Percentiles rank a stretch among this genome's conserved stretches.
phyloP scores from a whole-genome alignment of 2,113 vertebrate genomes.

The Oreotragus oreotragus region DNA sequence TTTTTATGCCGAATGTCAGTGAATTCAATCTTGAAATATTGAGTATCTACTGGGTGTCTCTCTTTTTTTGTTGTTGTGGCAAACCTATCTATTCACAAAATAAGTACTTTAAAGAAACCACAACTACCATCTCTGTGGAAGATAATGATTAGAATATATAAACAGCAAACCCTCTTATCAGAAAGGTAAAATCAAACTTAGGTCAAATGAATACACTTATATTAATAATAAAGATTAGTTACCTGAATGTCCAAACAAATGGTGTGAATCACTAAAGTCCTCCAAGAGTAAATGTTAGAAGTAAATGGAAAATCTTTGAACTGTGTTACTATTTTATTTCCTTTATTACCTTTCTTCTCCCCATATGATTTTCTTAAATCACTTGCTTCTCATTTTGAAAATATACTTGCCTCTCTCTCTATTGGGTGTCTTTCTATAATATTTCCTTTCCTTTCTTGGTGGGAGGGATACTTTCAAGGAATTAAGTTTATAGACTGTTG shows the following conservation, averaged over 20 bases:
- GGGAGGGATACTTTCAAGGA: background rate
- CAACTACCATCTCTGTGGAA: background rate
- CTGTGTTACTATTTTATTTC: background rate
- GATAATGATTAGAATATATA: background rate
- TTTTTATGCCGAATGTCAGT: background rate
- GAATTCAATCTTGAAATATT: background rate
- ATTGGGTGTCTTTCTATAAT: background rate
- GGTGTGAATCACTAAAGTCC: background rate
- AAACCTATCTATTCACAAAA: background rate
- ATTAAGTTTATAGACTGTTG: background rate
- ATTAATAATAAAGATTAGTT: background rate
- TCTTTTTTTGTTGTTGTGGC: background rate
- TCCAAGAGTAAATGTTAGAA: background rate
- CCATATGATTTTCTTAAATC: background rate
- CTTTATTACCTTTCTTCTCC: background rate
- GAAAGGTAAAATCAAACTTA: background rate
- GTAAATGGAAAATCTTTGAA: background rate
- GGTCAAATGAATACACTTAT: background rate
- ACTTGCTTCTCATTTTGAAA: background rate
- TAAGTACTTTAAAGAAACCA: background rate
- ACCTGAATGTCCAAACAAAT: background rate
- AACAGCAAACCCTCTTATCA: background rate
- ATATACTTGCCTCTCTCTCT: background rate
- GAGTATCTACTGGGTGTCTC: background rate
- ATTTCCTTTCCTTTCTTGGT: constrained; percentile 1